Base-by-base conservation (phyloP, 2,888 invertebrate species). In the Amorpha juglandis region DNA sequence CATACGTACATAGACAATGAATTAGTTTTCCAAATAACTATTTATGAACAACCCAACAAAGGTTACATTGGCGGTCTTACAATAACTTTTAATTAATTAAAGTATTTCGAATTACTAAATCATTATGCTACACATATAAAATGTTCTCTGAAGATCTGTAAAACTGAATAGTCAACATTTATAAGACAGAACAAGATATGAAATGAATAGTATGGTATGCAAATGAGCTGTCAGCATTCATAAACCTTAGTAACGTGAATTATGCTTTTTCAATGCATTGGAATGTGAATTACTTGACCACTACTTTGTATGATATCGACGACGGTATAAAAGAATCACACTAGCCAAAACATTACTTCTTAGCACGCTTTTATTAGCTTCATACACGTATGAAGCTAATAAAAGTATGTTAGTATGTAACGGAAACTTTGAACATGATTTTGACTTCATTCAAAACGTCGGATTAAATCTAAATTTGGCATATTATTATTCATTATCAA, bases 201-300 rank as follows among this genome's bases (percentile, higher is more conserved):
- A 53, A n/a, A n/a, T 53, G 9, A 55, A 55, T 35, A 52, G 52
- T 52, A 11, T 12, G 52, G 52, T 52, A 38, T 55, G 38, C 16
- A 55, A 38, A 55, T 38, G 55, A 55, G 16, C 35, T n/a, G 38
- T 16, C 55, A 38, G 35, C 55, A 55, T 38, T 55, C 35, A 38
- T 55, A 35, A 38, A 35, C 35, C 55, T 38, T 16, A 35, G 55
- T 55, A 16, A 35, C 55, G 35, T 16, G 16, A 35, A 55, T 16
- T 16, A 38, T 55, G 55, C 35, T 16, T 38, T 38, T 33, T 35
- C n/a, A 55, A 55, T 55, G 33, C n/a, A 55, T 38, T 55, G 38
- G 38, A 38, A 55, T 38, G 35, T 35, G 35, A 55, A 55, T 53
- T 33, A 33, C 12, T 3, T 8, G 27, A n/a, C 16, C n/a, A n/a